Evolutionary conservation across 2,888 invertebrate genomes (phyloP).

Genomic region (Dicranocentrus wangi): DNA sequence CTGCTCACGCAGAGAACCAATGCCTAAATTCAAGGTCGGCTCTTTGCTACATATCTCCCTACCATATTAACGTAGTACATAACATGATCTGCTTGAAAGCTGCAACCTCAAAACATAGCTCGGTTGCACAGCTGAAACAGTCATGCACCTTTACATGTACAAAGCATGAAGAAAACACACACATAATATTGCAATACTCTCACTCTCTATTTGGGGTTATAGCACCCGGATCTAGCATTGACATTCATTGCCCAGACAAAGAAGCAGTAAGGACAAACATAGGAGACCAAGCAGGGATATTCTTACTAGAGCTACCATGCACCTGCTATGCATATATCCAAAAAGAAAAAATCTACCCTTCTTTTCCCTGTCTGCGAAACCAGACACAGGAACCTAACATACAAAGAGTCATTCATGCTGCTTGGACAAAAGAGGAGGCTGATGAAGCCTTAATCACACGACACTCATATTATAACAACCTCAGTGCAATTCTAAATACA

Average conservation of each 20-base stretch:
- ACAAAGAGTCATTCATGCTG: slow-evolving; percentile 2
- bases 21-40: background rate
- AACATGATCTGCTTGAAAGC: slow-evolving; percentile 8
- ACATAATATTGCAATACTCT: background rate
- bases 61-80: background rate
- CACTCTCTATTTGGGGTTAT: background rate
- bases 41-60: background rate
- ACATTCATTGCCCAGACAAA: background rate
- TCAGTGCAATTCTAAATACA: background rate
- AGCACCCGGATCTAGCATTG: background rate
- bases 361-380: background rate
- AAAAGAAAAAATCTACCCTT: background rate
- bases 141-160: background rate
- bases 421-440: background rate
- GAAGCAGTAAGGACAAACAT: background rate
- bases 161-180: background rate
- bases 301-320: background rate
- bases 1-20: background rate
- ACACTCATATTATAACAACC: background rate
- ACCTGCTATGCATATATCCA: background rate
- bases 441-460: background rate
- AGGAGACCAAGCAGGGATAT: background rate
- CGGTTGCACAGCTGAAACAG: background rate
- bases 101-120: background rate
- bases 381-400: background rate